Conservation (phyloP, 1,140 invertebrate genomes). For the Aradophagus sp. region DNA sequence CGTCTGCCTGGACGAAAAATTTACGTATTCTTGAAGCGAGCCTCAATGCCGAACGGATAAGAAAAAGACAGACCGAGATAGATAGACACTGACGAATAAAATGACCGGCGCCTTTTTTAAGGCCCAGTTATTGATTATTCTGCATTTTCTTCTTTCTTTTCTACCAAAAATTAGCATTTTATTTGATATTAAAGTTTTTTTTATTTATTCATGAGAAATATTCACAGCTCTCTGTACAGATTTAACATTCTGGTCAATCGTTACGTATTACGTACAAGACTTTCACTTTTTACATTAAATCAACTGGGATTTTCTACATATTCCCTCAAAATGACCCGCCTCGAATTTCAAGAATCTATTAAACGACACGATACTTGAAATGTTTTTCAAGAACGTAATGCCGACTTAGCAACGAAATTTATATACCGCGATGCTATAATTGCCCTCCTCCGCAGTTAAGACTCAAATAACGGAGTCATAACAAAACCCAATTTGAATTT, state of each 20-base stretch:
- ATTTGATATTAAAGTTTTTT: not conserved
- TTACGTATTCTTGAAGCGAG: constrained; percentile 35
- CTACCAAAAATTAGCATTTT: not conserved
- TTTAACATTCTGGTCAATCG: constrained; percentile 20
- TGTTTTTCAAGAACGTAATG: not conserved
- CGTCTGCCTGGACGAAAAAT: constrained; percentile 21
- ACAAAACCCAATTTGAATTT: too few relatives aligned
- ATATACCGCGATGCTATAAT: too few relatives aligned
- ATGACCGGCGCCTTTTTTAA: constrained; percentile 1
- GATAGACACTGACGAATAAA: constrained; percentile 19
- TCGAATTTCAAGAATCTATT: constrained; percentile 1
- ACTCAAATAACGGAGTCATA: too few relatives aligned
- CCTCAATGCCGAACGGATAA: constrained; percentile 7
- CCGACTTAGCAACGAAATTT: too few relatives aligned
- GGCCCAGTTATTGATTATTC: not conserved
- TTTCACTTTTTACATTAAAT: constrained; percentile 9
- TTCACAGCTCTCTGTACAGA: not conserved
- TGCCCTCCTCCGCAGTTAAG: too few relatives aligned
- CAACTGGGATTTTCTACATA: constrained; percentile 10
- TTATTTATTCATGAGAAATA: constrained; percentile 18
- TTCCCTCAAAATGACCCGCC: not conserved
- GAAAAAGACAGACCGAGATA: constrained; percentile 1
- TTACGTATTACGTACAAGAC: constrained; percentile 14
- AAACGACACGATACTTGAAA: not conserved
- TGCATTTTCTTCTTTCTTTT: constrained; percentile 29